Base-by-base conservation (phyloP, 2,888 invertebrate species). In the Euspilapteryx auroguttella region DNA sequence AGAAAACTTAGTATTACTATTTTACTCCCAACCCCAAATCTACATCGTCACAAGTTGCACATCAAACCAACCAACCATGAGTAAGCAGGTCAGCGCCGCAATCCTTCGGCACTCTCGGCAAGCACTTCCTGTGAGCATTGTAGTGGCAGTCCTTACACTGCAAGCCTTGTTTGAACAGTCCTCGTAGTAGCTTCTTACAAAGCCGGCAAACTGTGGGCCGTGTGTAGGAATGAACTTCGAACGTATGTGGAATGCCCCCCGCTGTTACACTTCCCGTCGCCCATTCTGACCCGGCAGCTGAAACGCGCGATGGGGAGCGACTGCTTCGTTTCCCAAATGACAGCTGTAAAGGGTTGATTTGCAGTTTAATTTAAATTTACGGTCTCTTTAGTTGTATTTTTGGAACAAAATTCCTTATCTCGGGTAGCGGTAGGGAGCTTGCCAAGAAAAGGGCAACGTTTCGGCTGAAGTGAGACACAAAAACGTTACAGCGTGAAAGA, bases 121-220 rank as follows among this genome's bases (percentile, higher is more conserved):
- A 79, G 53, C 96, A 96, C 64, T 95, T 96, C 59, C 94, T 89
- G 65, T 97, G 96, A 35, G 90, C 90, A 76, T 96, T 96, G 73
- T 92, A 94, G 57, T 93, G 93, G 65, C 96, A 96, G 78, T 97
- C 98, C 63, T 89, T 87, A 66, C 99, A 99, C 65, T 98, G 98
- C 43, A 95, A 73, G 32, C 98, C 98, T 75, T 98, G 97, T 56
- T 92, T 93, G 75, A 97, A 95, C 27, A 98, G 78, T 0, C 98
- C 98, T 40, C 90, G 89, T 37, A 99, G 81, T 45, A 99, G 81
- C 71, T 94, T 94, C 71, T 94, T 94, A 79, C 98, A 99, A 61
- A 86, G 82, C 45, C 95, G 91, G 58, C 99, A 99, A 12, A 98
- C 89, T 0, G 98, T 99, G 30, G 97, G 99, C 27, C 94, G 81